Conservation (phyloP, 37 sponge, comb jelly and placozoan species). For the Corticium candelabrum region DNA sequence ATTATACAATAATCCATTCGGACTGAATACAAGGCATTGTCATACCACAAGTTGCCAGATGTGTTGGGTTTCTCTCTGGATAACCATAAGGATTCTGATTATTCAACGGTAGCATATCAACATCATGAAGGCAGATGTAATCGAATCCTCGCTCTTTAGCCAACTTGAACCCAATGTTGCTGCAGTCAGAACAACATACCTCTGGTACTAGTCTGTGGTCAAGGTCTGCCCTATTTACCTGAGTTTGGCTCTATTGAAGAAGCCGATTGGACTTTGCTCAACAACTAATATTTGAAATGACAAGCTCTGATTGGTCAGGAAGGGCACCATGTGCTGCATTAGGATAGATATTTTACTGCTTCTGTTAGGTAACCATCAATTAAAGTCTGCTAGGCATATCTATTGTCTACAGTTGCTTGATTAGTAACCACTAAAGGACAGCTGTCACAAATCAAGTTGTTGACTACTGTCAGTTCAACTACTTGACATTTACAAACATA, state of each 20-base stretch:
- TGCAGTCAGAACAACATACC: not conserved
- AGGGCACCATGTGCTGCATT: not conserved
- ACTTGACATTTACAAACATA: too few relatives aligned
- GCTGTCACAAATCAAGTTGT: too few relatives aligned
- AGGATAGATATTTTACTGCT: too few relatives aligned
- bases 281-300: not conserved
- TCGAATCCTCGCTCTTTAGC: not conserved
- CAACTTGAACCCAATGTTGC: not conserved
- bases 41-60: not conserved
- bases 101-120: constrained; percentile 2
- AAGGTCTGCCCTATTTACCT: not conserved
- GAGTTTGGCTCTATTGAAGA: constrained; percentile 1
- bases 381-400: too few relatives aligned
- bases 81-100: not conserved
- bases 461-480: too few relatives aligned
- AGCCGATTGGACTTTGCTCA: not conserved
- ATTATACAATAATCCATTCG: not conserved
- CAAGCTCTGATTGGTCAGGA: not conserved
- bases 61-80: not conserved
- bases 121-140: constrained; percentile 6
- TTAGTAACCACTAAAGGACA: too few relatives aligned
- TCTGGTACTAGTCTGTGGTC: not conserved
- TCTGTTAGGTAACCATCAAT: too few relatives aligned
- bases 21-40: too few relatives aligned
- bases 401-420: too few relatives aligned